Evolutionary conservation across 2,888 invertebrate species (phyloP), one percentile per base, ranked within the genome.

Genomic region (Gerris lacustris): DNA sequence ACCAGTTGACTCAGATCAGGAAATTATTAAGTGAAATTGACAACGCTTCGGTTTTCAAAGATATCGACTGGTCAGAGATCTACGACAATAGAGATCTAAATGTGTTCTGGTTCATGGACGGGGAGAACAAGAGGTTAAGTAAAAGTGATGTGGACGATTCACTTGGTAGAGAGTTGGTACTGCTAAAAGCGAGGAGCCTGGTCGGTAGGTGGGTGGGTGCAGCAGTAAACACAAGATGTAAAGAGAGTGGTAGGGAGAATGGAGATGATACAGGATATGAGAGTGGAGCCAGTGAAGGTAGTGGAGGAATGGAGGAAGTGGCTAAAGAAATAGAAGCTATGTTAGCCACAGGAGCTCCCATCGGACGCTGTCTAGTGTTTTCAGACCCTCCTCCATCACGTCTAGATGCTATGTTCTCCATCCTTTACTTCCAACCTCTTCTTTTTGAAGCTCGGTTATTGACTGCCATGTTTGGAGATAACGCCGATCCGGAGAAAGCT

Each of bases 71-170:
- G 67, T 76, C 78, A 45, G 71, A 64, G 77, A 79, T 74, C 78
- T 85, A 85, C 67, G 92, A 93, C 81, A 93, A 93, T 81, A 85
- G 92, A 64, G 92, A 94, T 80, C 82, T 91, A 44, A 83, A 84
- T 73, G 88, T 90, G 6, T 86, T 89, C 77, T 82, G 87, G 9
- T 85, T 84, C 75, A 91, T 87, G 87, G 88, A 91, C 76, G 87
- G 88, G 0, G 83, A 71, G 69, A 68, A 73, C 63, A 81, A 74
- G 70, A 67, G 71, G 71, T 68, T 75, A 55, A 75, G 74, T 55
- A 71, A 75, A 68, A 77, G 77, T 69, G 75, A 75, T 9, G 70
- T 75, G 9, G 67, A 72, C 6, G 69, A 71, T 11, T 72, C 74
- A 9, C 73, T 72, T 69, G 45, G 73, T 64, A 71, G 71, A 44